These are phyloP conservation scores for Xiphophorus maculatus DNA, from an alignment of 2,113 vertebrate genomes.

Conservation along the genomic window DNA sequence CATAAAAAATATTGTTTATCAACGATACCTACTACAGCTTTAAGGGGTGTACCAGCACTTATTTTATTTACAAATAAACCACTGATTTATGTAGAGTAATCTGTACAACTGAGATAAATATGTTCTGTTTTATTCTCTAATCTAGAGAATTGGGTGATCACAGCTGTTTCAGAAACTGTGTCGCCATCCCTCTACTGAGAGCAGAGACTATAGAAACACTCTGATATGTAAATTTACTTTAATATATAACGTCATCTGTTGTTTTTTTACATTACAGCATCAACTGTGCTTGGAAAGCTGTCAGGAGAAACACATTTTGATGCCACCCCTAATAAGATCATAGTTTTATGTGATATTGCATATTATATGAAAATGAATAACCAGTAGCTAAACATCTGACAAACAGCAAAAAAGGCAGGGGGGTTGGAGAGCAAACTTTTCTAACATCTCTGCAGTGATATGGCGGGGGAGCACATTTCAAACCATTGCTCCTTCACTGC, in stretches of 20 bases:
- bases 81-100: slow-evolving; percentile 22
- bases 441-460: neutral
- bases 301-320: slow-evolving; percentile 15
- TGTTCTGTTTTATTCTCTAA: slow-evolving; percentile 46
- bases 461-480: neutral
- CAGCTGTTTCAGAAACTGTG: slow-evolving; percentile 21
- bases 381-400: neutral
- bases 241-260: slow-evolving; percentile 32
- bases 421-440: neutral
- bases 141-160: slow-evolving; percentile 34
- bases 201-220: slow-evolving; percentile 12
- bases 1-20: no score
- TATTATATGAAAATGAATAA: slow-evolving; percentile 16
- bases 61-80: neutral
- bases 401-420: neutral
- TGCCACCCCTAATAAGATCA: neutral
- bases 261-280: slow-evolving; percentile 12
- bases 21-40: no score
- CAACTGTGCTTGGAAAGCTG: neutral
- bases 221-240: slow-evolving; percentile 48
- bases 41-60: no score
- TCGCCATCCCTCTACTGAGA: slow-evolving; percentile 7
- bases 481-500: neutral
- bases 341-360: slow-evolving; percentile 2
- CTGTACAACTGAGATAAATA: slow-evolving; percentile 20